Evolutionary conservation across 2,888 invertebrate species (phyloP).

Genomic region (Odontomyia ornata): DNA sequence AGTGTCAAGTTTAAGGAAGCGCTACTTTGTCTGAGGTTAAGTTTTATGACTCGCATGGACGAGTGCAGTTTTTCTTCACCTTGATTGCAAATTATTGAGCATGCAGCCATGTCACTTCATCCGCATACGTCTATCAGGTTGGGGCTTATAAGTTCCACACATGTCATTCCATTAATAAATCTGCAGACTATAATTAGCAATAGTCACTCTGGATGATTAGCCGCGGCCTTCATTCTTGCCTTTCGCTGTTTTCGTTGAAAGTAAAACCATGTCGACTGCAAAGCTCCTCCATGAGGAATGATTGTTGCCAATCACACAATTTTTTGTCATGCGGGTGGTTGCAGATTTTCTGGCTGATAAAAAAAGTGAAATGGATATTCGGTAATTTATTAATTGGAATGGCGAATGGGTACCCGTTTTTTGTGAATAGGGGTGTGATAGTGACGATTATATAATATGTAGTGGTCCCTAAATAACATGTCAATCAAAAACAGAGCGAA

Average conservation of each 20-base stretch:
- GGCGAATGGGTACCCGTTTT: too few species aligned
- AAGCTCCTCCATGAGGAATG: not conserved
- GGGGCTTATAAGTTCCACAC: not conserved
- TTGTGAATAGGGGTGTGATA: too few species aligned
- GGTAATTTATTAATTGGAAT: not conserved
- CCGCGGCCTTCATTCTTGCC: not conserved
- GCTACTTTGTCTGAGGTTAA: not conserved
- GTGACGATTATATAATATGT: too few species aligned
- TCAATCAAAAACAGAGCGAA: too few species aligned
- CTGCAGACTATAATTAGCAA: not conserved
- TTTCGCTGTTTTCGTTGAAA: not conserved
- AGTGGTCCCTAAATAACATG: too few species aligned
- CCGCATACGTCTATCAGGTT: not conserved
- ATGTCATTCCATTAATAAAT: not conserved
- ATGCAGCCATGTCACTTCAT: not conserved
- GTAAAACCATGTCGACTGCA: not conserved
- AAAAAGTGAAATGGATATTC: constrained; percentile 1
- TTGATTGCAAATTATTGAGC: constrained; percentile 20
- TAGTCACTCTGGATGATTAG: not conserved
- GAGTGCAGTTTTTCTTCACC: constrained; percentile 1
- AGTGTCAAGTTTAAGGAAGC: constrained; percentile 22
- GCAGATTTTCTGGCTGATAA: not conserved
- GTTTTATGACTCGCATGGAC: not conserved
- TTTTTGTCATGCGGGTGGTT: not conserved
- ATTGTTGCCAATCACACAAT: not conserved